Evolutionary conservation across 2,797 vertebrate genomes (phyloP).

Genomic region (Chrosomus eos): DNA sequence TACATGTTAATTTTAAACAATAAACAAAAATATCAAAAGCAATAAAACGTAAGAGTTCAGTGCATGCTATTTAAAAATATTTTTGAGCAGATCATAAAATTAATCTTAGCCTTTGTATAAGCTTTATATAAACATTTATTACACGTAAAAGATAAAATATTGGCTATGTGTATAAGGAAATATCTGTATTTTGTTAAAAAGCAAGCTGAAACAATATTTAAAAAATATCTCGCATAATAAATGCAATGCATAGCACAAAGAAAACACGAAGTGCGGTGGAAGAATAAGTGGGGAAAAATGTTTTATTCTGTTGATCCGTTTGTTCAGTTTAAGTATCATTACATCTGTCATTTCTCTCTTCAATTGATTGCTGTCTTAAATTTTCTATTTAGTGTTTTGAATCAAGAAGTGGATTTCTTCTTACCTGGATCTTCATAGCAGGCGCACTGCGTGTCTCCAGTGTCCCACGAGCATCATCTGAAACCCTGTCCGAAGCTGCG

Average conservation of each 20-base stretch:
- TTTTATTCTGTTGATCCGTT: neutral
- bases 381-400: neutral
- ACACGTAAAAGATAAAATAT: neutral
- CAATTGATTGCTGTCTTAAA: neutral
- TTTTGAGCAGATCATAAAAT: neutral
- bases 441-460: neutral
- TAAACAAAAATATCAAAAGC: neutral
- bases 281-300: neutral
- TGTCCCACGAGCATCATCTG: constrained; percentile 29
- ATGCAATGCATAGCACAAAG: neutral
- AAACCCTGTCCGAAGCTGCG: neutral
- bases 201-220: neutral
- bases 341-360: neutral
- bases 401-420: constrained; percentile 11
- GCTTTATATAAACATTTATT: neutral
- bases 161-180: neutral
- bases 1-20: neutral
- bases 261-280: neutral
- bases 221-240: neutral
- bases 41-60: neutral
- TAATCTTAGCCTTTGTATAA: neutral
- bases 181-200: neutral
- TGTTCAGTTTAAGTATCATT: neutral
- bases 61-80: neutral
- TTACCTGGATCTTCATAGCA: constrained; percentile 11